Conservation (phyloP, 2,888 invertebrate species). For the Mesochorus sp. region DNA sequence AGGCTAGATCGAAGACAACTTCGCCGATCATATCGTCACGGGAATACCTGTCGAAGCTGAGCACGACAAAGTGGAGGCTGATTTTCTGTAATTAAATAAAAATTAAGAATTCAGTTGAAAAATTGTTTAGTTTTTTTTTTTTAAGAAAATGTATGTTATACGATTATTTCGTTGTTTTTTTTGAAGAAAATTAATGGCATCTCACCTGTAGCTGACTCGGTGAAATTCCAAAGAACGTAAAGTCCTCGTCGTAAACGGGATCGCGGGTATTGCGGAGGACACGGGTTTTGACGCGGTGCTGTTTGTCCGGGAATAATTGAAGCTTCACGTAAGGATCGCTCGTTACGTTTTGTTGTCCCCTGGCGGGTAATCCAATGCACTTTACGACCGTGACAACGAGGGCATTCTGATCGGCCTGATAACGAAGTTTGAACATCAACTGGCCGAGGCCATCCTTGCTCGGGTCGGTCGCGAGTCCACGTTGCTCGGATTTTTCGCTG, state of each 20-base stretch:
- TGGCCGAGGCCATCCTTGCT: constrained; percentile 88
- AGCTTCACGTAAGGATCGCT: constrained; percentile 99
- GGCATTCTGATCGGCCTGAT: constrained; percentile 94
- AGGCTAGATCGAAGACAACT: constrained; percentile 92
- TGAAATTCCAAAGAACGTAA: constrained; percentile 98
- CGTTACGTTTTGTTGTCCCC: constrained; percentile 90
- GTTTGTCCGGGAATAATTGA: constrained; percentile 98
- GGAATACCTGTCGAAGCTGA: constrained; percentile 94
- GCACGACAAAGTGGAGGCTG: constrained; percentile 95
- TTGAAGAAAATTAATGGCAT: neutral
- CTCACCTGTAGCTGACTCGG: constrained; percentile 89
- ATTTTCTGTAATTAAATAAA: constrained; percentile 85
- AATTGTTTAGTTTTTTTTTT: neutral
- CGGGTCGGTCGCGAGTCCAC: constrained; percentile 72
- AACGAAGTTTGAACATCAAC: constrained; percentile 94
- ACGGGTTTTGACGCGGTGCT: constrained; percentile 98
- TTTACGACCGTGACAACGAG: constrained; percentile 95
- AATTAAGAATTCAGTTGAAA: neutral
- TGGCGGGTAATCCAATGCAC: constrained; percentile 93
- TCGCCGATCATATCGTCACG: constrained; percentile 99
- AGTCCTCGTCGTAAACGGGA: constrained; percentile 99
- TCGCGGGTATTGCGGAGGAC: constrained; percentile 97
- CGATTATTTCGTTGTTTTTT: neutral
- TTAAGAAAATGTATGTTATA: neutral
- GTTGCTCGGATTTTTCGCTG: constrained; percentile 84